These are phyloP conservation scores for Decapterus maruadsi DNA, from an alignment of 2,797 vertebrate genomes.

Conservation along the genomic window DNA sequence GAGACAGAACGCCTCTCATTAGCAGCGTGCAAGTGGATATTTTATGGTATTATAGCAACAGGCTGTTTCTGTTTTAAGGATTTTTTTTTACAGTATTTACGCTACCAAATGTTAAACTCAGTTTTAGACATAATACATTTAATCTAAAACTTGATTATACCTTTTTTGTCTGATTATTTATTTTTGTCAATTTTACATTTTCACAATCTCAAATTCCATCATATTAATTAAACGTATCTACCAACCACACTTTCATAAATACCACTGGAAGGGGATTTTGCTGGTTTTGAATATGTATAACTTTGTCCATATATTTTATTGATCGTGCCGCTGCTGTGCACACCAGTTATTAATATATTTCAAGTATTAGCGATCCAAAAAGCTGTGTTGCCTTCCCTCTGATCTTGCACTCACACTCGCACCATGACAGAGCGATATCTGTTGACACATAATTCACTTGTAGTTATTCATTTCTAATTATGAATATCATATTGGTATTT, in stretches of 20 bases:
- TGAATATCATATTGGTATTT: conserved; percentile 42
- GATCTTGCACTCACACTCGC: background rate
- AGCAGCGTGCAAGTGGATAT: background rate
- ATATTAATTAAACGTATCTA: background rate
- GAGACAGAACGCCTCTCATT: background rate
- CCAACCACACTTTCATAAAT: background rate
- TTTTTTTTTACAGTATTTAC: background rate
- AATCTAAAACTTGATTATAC: background rate
- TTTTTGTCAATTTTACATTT: background rate
- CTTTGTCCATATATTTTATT: conserved; percentile 26
- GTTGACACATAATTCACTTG: conserved; percentile 8
- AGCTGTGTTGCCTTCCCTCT: background rate
- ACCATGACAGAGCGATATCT: background rate
- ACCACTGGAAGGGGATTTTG: background rate
- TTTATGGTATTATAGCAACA: background rate
- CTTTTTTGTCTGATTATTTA: background rate
- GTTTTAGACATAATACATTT: background rate
- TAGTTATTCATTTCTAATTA: conserved; percentile 39
- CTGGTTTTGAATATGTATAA: conserved; percentile 21
- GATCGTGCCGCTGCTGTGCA: conserved; percentile 4
- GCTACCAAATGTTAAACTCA: conserved; percentile 5
- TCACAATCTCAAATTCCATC: background rate
- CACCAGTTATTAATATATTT: conserved; percentile 18
- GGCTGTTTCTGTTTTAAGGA: conserved; percentile 6
- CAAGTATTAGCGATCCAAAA: conserved; percentile 18